Evolutionary conservation across 92 coral and sea anemone species (phyloP), one percentile per base, ranked within the genome.

Genomic region (Isaurus tuberculatus): DNA sequence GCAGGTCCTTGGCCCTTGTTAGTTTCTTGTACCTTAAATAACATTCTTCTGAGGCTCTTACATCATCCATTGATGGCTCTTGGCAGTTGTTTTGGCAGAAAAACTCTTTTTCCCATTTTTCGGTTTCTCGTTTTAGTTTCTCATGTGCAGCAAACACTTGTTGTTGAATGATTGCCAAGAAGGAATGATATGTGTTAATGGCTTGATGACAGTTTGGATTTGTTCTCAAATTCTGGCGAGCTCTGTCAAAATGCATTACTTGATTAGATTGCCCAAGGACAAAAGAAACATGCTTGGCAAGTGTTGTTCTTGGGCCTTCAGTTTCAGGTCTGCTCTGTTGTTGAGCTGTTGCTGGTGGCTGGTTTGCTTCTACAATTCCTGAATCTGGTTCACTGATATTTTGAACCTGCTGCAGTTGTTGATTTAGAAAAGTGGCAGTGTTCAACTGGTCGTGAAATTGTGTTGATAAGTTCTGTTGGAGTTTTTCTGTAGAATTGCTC

Each of bases 221-320:
- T 46, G 36, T 43, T 72, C 58, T 72, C 37, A 25, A 49, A 14
- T 72, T 72, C 27, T 25, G 29, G 2, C 78, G 58, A 15, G 51
- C 51, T 72, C 37, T 72, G 22, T 72, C 78, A 72, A 27, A 72
- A 23, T 22, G n/a, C 61, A 46, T 72, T 22, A 72, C 78, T 2
- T 36, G 33, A 10, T 27, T 44, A 4, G 60, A n/a, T 72, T 43
- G 78, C 22, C 60, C 34, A 19, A 44, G n/a, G 19, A 72, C 78
- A 72, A 72, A 72, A 28, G 78, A 43, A 25, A 72, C 78, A 44
- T 72, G 78, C 22, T 72, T 72, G 13, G n/a, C 78, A 72, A 72
- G 78, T 72, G 26, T 43, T 43, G 78, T 72, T 1, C 3, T 43
- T 27, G 51, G 58, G 25, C 2, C 60, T 14, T 72, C 31, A 8